Evolutionary conservation across 2,113 vertebrate genomes (phyloP), one percentile per base, ranked within the genome.

Genomic region (Galemys pyrenaicus): DNA sequence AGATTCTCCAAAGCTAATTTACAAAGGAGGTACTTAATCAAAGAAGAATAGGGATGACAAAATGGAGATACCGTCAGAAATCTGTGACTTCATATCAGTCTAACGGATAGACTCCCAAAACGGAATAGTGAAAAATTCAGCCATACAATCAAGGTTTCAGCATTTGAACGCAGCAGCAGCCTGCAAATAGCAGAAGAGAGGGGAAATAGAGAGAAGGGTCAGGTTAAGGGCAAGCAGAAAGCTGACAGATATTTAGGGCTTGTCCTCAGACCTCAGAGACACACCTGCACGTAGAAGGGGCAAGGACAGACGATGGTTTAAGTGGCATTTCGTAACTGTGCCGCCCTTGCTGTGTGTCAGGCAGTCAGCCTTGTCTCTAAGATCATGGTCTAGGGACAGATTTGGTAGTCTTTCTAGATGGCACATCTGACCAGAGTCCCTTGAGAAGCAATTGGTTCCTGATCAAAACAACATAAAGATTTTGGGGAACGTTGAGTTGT

Each of bases 1-100:
- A 90, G 96, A 87, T 30, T 3, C 20, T 94, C n/a, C n/a, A 35
- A 90, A 67, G 56, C 13, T 0, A 7, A 87, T 87, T 95, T 96
- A 62, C 56, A 86, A 49, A 92, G 3, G 51, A 64, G 7, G 39
- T 89, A 22, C 62, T 95, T 94, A 71, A 19, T 74, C 4, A 7
- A 54, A 17, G 6, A 19, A 54, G 16, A 19, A 54, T 54, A 54
- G 51, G 17, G 17, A 54, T n/a, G 49, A 60, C 7, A 74, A 82
- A 87, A 41, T 35, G 81, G 51, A 82, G 41, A 44, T 75, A 35
- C 68, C 60, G 30, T 35, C 51, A 44, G 68, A 77, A 82, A 80
- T 65, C 15, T 37, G 7, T 12, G 24, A 87, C 44, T 78, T 64
- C 46, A 1, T 15, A 87, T 62, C 51, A 78, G 24, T 60, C n/a